Percentiles rank a stretch among this genome's conserved stretches.
Conservation (phyloP, 2,797 vertebrate species). For the Phalloptychus januarius region DNA sequence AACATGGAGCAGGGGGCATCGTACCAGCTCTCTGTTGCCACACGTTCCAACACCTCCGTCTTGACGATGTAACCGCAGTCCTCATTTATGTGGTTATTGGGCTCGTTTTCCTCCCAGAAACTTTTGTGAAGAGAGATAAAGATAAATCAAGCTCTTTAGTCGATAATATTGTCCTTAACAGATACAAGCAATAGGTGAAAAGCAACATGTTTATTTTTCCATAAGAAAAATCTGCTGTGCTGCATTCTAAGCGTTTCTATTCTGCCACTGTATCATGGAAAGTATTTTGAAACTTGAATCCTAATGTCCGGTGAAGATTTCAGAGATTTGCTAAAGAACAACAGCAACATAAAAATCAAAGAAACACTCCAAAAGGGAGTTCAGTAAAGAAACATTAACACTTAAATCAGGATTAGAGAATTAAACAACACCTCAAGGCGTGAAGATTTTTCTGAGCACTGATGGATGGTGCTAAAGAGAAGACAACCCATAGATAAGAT, state of each 20-base stretch:
- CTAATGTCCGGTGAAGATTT: background rate
- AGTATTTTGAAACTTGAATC: background rate
- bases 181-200: background rate
- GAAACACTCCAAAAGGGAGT: background rate
- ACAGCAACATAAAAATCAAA: background rate
- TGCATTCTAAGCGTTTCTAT: background rate
- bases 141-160: background rate
- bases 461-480: background rate
- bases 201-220: background rate
- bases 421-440: background rate
- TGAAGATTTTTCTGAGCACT: background rate
- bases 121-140: conserved; percentile 34
- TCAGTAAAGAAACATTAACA: background rate
- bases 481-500: background rate
- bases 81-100: conserved; percentile 80
- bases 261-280: background rate
- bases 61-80: conserved; percentile 81
- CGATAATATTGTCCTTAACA: background rate
- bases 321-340: background rate
- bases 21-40: conserved; percentile 72
- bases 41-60: conserved; percentile 46
- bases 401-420: background rate
- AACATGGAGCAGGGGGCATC: conserved; percentile 73
- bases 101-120: conserved; percentile 79
- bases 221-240: background rate